Conservation (phyloP, 2,888 invertebrate species). For the Kryphioiulus occultus region DNA sequence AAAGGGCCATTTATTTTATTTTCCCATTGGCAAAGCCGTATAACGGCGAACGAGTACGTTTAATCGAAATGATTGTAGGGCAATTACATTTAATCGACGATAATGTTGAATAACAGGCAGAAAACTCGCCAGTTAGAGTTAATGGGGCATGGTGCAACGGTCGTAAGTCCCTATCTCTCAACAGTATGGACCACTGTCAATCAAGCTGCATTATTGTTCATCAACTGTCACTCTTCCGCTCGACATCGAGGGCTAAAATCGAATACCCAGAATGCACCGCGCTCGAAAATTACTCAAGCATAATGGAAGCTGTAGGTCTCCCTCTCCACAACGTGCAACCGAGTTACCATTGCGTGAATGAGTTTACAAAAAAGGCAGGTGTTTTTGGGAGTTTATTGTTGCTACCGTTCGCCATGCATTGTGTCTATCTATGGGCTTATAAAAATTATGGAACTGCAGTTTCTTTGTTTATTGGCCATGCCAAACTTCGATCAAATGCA, state of each 20-base stretch:
- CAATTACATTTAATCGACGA: too few species aligned
- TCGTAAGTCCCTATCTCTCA: not conserved
- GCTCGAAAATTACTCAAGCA: not conserved
- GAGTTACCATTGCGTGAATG: constrained; percentile 29
- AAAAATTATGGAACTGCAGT: constrained; percentile 4
- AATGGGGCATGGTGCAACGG: not conserved
- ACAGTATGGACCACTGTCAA: not conserved
- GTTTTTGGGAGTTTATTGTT: constrained; percentile 9
- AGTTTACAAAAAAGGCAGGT: constrained; percentile 25
- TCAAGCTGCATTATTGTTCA: not conserved
- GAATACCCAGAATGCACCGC: not conserved
- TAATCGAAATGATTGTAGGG: too few species aligned
- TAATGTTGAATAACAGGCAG: not conserved
- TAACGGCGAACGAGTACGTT: too few species aligned
- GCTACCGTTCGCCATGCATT: constrained; percentile 18
- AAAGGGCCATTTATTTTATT: too few species aligned
- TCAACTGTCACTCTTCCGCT: not conserved
- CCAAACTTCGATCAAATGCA: not conserved
- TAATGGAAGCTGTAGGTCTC: constrained; percentile 24
- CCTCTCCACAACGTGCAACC: not conserved
- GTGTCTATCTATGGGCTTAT: not conserved
- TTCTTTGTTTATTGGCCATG: not conserved
- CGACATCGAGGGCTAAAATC: not conserved
- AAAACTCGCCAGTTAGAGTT: not conserved
- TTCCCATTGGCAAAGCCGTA: too few species aligned